These are phyloP conservation scores for Ctenosaura bakeri DNA, from an alignment of 2,797 vertebrate species.

Conservation along the genomic window DNA sequence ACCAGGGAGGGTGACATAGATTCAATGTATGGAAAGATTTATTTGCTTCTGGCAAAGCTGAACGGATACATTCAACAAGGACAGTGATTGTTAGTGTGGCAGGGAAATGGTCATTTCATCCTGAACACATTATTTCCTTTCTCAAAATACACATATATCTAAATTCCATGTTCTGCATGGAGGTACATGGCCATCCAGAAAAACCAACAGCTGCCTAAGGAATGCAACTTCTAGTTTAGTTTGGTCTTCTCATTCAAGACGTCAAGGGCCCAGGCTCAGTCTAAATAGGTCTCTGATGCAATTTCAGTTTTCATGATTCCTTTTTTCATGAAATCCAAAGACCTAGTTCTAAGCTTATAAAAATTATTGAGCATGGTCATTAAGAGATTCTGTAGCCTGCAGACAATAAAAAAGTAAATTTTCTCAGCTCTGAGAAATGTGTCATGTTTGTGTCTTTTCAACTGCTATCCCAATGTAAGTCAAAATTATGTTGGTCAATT, in stretches of 20 bases:
- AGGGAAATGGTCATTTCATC: not conserved
- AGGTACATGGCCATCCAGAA: not conserved
- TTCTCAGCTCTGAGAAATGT: not conserved
- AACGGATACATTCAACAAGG: not conserved
- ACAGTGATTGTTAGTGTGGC: not conserved
- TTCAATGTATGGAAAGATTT: conserved; percentile 25
- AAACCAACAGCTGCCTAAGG: not conserved
- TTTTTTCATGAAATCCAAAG: not conserved
- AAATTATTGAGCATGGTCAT: no score
- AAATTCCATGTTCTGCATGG: not conserved
- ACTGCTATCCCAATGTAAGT: no score
- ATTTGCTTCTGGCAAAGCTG: not conserved
- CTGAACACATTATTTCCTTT: not conserved
- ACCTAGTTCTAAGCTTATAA: no score
- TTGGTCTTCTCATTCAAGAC: not conserved
- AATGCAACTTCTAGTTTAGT: not conserved
- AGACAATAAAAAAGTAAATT: no score
- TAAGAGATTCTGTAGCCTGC: no score
- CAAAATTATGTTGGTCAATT: not conserved
- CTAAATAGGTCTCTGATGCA: not conserved
- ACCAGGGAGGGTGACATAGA: not conserved
- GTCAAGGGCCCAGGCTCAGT: no score
- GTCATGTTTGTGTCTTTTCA: not conserved
- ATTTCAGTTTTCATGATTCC: not conserved
- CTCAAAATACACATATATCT: not conserved